phyloP scores from a whole-genome alignment of 2,797 vertebrate species.

The Sorex maritimensis region DNA sequence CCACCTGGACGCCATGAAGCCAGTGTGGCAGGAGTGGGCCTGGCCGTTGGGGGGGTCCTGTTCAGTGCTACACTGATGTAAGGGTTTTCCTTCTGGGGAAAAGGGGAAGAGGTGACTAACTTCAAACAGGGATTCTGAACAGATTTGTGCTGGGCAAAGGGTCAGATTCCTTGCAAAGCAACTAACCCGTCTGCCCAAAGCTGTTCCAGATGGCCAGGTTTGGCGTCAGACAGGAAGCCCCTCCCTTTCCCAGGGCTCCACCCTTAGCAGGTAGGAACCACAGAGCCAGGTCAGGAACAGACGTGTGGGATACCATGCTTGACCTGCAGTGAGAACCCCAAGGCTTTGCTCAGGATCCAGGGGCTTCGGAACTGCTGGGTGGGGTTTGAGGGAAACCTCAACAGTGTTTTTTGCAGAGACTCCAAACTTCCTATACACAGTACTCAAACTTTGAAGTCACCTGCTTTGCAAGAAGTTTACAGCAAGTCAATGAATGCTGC shows the following conservation, averaged over 20 bases:
- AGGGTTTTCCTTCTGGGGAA: not conserved
- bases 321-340: not conserved
- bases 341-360: not conserved
- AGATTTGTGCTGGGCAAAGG: not conserved
- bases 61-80: not conserved
- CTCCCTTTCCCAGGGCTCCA: not conserved
- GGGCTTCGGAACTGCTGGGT: not conserved
- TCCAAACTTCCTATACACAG: not conserved
- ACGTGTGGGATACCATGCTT: not conserved
- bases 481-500: not conserved
- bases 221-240: constrained; percentile 32
- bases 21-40: not conserved
- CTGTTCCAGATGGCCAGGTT: not conserved
- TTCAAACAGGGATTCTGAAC: not conserved
- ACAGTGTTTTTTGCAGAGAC: not conserved
- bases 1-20: not conserved
- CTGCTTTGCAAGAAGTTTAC: not conserved
- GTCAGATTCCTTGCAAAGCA: not conserved
- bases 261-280: too few relatives aligned
- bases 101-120: not conserved
- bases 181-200: not conserved
- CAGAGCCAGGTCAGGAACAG: too few relatives aligned
- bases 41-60: not conserved
- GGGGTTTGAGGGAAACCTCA: not conserved
- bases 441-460: not conserved